phyloP scores from a whole-genome alignment of 2,888 invertebrate genomes.

The Noctua pronuba region DNA sequence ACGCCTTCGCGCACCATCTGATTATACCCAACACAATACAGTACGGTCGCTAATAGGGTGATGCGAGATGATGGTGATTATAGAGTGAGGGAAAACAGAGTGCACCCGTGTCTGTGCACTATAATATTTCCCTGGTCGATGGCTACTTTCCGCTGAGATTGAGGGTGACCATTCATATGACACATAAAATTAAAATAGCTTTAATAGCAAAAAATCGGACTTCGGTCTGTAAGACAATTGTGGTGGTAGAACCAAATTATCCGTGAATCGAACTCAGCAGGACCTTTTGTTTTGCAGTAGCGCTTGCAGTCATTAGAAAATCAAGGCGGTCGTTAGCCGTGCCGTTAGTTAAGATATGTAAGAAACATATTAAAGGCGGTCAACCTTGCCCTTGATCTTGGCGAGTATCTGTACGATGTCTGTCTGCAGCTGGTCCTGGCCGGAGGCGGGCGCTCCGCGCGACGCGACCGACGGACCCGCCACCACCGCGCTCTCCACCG shows the following conservation, averaged over 20 bases:
- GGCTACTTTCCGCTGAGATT: background rate
- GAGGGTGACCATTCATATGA: background rate
- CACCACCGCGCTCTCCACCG: slow-evolving; percentile 79
- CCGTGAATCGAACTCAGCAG: background rate
- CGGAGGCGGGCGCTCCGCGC: slow-evolving; percentile 47
- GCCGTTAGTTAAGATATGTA: background rate
- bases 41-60: background rate
- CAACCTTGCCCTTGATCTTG: slow-evolving; percentile 93
- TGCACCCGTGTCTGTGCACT: background rate
- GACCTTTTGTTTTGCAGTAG: background rate
- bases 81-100: background rate
- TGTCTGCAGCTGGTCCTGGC: slow-evolving; percentile 86
- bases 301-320: background rate
- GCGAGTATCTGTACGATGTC: slow-evolving; percentile 93
- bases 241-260: background rate
- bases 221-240: background rate
- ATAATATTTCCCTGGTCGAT: background rate
- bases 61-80: background rate
- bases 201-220: background rate
- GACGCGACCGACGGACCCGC: slow-evolving; percentile 63
- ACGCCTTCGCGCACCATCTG: slow-evolving; percentile 92
- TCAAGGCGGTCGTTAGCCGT: background rate
- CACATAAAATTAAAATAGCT: background rate
- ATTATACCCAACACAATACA: background rate
- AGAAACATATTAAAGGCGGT: background rate